phyloP scores from a whole-genome alignment of 2,113 vertebrate genomes.

The Muntiacus reevesi region DNA sequence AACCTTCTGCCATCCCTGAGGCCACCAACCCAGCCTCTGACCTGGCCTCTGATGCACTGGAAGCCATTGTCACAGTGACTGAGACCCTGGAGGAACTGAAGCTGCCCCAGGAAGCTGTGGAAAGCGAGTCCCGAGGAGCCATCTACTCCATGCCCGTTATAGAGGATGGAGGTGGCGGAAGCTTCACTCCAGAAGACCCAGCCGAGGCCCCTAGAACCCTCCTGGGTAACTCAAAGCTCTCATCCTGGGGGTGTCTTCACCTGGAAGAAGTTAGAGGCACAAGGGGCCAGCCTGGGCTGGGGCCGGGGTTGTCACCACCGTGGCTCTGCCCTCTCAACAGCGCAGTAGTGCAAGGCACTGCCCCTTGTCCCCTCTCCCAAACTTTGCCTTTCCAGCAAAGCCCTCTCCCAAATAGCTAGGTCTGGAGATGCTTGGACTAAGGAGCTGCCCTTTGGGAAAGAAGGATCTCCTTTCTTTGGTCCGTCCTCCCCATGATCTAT shows the following conservation, averaged over 20 bases:
- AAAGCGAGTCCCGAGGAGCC: slow-evolving; percentile 85
- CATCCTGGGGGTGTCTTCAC: not conserved
- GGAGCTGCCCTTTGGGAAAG: not conserved
- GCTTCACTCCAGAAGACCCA: slow-evolving; percentile 67
- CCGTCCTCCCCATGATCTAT: not conserved
- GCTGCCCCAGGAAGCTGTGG: slow-evolving; percentile 72
- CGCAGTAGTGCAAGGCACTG: slow-evolving; percentile 13
- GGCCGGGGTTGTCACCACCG: not conserved
- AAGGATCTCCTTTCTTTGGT: not conserved
- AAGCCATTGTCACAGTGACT: slow-evolving; percentile 82
- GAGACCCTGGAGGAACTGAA: slow-evolving; percentile 84
- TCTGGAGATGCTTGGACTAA: not conserved
- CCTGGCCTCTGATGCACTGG: slow-evolving; percentile 49
- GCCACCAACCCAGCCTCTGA: slow-evolving; percentile 4
- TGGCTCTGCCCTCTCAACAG: not conserved
- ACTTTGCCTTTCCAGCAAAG: slow-evolving; percentile 3
- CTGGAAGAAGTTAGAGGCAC: slow-evolving; percentile 62
- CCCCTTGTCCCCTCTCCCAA: slow-evolving; percentile 38
- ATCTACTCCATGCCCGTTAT: slow-evolving; percentile 83
- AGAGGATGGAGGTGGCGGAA: slow-evolving; percentile 65
- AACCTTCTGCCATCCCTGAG: slow-evolving; percentile 41
- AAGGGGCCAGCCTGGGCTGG: not conserved
- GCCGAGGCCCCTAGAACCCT: slow-evolving; percentile 40
- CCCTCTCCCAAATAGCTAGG: not conserved
- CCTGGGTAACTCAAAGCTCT: slow-evolving; percentile 26